Percentiles rank a stretch among this genome's conserved stretches.
Conservation (phyloP, 2,888 invertebrate genomes). For the Tetragnatha montana region DNA sequence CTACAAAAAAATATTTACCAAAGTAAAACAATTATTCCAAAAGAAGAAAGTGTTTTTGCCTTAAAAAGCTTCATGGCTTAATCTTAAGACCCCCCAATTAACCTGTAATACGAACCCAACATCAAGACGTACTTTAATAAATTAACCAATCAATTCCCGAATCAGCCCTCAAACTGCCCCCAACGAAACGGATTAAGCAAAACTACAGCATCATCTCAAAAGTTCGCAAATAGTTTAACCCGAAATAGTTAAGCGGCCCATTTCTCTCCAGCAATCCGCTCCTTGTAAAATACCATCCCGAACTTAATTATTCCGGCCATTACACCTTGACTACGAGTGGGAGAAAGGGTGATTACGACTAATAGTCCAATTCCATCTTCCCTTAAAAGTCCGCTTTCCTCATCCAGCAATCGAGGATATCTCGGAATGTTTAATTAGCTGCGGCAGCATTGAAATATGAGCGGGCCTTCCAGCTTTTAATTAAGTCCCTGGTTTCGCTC, state of each 20-base stretch:
- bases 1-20: too few relatives aligned
- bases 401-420: constrained; percentile 9
- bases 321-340: constrained; percentile 37
- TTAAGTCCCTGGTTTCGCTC: constrained; percentile 37
- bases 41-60: too few relatives aligned
- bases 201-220: too few relatives aligned
- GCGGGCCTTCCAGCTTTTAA: constrained; percentile 48
- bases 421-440: constrained; percentile 57
- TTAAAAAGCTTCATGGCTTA: too few relatives aligned
- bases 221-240: too few relatives aligned
- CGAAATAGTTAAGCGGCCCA: background rate
- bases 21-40: too few relatives aligned
- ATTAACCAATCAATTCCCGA: background rate
- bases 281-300: constrained; percentile 6
- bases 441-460: constrained; percentile 52
- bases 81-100: too few relatives aligned
- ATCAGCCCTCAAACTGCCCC: background rate
- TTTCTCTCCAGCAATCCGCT: constrained; percentile 22
- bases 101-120: too few relatives aligned
- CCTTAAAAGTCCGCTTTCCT: constrained; percentile 22
- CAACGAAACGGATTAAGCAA: too few relatives aligned
- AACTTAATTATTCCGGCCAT: constrained; percentile 45
- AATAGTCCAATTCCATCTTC: constrained; percentile 26
- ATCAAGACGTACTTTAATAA: too few relatives aligned
- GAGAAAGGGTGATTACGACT: constrained; percentile 25